These are phyloP conservation scores for Champsocephalus esox DNA, from an alignment of 2,797 vertebrate species.

Conservation along the genomic window DNA sequence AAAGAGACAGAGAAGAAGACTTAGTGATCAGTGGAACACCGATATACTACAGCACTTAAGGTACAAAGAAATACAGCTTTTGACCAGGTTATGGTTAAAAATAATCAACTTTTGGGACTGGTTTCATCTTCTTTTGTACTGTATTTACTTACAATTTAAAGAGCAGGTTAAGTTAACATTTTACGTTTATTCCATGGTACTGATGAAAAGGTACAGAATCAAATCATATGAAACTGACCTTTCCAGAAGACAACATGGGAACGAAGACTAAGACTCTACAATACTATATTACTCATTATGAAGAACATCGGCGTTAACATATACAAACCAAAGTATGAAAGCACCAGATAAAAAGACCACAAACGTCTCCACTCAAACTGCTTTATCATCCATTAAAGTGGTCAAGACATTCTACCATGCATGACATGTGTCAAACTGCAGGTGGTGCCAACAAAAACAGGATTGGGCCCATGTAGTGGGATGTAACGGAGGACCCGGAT, in stretches of 20 bases:
- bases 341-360: background rate
- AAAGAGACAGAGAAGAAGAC: conserved; percentile 49
- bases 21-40: conserved; percentile 27
- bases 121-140: background rate
- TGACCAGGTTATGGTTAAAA: conserved; percentile 8
- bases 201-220: background rate
- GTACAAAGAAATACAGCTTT: conserved; percentile 19
- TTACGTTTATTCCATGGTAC: background rate
- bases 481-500: too few relatives aligned
- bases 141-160: background rate
- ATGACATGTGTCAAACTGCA: background rate
- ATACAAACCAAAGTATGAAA: background rate
- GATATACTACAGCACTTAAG: conserved; percentile 1
- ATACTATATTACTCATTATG: background rate
- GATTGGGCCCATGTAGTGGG: too few relatives aligned
- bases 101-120: background rate
- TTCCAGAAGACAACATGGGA: background rate
- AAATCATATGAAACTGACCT: background rate
- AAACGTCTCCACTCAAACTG: background rate
- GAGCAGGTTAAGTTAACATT: background rate
- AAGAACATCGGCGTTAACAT: background rate
- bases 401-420: background rate
- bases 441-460: background rate
- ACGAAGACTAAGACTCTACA: background rate
- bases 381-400: background rate